A percentile compares a stretch with the other conserved stretches of the same genome.
These are phyloP conservation scores for Endotricha flammealis DNA, from an alignment of 2,888 invertebrate genomes.

Conservation along the genomic window DNA sequence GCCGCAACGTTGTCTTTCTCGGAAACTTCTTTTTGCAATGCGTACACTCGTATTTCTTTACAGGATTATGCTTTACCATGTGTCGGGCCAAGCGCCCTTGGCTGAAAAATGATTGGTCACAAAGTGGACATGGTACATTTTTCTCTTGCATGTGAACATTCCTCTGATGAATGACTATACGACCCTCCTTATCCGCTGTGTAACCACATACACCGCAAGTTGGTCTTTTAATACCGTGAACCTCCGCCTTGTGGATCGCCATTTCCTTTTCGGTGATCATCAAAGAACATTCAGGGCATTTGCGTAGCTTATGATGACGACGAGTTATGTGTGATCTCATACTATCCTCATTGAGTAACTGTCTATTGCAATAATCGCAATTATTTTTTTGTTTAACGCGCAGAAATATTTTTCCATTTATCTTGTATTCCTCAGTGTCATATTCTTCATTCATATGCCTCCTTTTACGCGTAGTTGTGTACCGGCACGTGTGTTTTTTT, in stretches of 20 bases:
- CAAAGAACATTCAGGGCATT: neutral
- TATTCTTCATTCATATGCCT: neutral
- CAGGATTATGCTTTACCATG: constrained; percentile 23
- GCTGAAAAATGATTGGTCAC: constrained; percentile 17
- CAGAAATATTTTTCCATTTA: neutral
- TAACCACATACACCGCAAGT: constrained; percentile 25
- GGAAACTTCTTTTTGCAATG: constrained; percentile 33
- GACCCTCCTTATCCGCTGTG: neutral
- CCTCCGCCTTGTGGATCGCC: constrained; percentile 12
- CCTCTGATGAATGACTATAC: constrained; percentile 12
- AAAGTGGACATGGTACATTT: constrained; percentile 39
- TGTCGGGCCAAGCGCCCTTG: constrained; percentile 12
- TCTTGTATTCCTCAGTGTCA: constrained; percentile 7
- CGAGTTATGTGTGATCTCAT: constrained; percentile 11
- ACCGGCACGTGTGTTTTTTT: no score
- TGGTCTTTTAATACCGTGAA: constrained; percentile 14
- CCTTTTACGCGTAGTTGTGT: no score
- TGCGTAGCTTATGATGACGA: constrained; percentile 3
- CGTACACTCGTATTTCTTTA: constrained; percentile 19
- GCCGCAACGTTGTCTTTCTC: constrained; percentile 42
- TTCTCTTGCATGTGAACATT: constrained; percentile 21
- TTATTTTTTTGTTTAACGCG: neutral
- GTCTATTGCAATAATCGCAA: neutral
- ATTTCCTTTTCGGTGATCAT: constrained; percentile 3
- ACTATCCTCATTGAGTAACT: neutral